Percentiles rank a stretch among this genome's conserved stretches.
Conservation (phyloP, 2,888 invertebrate species). For the Drosophila recens region DNA sequence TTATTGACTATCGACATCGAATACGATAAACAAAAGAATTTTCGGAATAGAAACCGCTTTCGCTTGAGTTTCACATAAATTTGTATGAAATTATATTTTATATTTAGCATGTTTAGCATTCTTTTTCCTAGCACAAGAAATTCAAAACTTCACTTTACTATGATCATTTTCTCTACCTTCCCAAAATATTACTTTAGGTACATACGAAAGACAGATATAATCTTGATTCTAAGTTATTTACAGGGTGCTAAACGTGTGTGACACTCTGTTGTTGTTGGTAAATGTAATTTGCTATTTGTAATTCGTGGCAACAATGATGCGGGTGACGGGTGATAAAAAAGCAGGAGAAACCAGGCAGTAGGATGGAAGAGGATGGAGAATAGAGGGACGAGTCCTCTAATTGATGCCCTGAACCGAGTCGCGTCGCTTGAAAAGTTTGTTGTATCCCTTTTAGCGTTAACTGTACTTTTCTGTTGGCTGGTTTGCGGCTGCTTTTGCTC, state of each 20-base stretch:
- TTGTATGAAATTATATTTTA: too few relatives aligned
- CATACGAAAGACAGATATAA: background rate
- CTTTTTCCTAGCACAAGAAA: too few relatives aligned
- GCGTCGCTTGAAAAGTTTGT: slow-evolving; percentile 62
- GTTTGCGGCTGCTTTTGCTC: slow-evolving; percentile 22
- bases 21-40: too few relatives aligned
- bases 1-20: too few relatives aligned
- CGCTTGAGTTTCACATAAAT: too few relatives aligned
- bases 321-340: background rate
- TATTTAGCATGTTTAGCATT: too few relatives aligned
- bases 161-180: too few relatives aligned
- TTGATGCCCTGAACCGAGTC: slow-evolving; percentile 45
- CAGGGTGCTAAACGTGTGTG: slow-evolving; percentile 4
- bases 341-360: background rate
- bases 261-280: background rate
- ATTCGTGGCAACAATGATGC: slow-evolving; percentile 14
- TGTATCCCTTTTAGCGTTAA: slow-evolving; percentile 70
- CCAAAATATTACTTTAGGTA: too few relatives aligned
- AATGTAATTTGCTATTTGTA: slow-evolving; percentile 17
- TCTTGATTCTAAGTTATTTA: background rate
- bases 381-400: slow-evolving; percentile 27
- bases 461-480: slow-evolving; percentile 60
- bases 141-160: too few relatives aligned
- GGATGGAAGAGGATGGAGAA: slow-evolving; percentile 1
- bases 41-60: too few relatives aligned